These are phyloP conservation scores for Pharmacophagus antenor DNA, from an alignment of 2,888 invertebrate genomes.

Conservation along the genomic window DNA sequence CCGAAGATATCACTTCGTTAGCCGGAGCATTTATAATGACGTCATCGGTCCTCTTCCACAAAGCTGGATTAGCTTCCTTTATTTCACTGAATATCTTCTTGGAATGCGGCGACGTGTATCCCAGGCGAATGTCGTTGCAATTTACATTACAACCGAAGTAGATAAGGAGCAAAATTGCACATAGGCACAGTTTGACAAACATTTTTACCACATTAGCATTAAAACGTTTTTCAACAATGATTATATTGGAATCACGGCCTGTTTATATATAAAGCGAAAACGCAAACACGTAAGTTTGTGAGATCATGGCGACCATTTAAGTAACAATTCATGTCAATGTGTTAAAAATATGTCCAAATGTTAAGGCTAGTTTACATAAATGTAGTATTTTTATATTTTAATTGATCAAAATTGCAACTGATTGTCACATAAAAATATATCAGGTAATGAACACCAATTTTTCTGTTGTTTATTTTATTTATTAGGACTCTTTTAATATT, in stretches of 20 bases:
- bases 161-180: constrained; percentile 11
- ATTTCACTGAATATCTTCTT: constrained; percentile 59
- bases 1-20: constrained; percentile 59
- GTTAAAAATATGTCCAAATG: constrained; percentile 17
- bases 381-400: neutral
- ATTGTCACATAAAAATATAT: neutral
- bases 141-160: constrained; percentile 23
- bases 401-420: neutral
- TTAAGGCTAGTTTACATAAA: constrained; percentile 8
- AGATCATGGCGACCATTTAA: constrained; percentile 31
- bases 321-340: constrained; percentile 20
- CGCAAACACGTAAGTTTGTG: constrained; percentile 30
- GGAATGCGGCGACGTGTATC: constrained; percentile 41
- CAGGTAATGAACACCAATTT: neutral
- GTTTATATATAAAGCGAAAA: constrained; percentile 30
- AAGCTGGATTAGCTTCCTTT: constrained; percentile 57
- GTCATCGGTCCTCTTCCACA: constrained; percentile 64
- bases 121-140: constrained; percentile 50
- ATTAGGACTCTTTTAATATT: too few relatives aligned
- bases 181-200: constrained; percentile 28
- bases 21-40: constrained; percentile 50
- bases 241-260: neutral
- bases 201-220: constrained; percentile 27
- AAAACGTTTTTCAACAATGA: constrained; percentile 9
- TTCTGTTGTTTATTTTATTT: neutral